phyloP scores from a whole-genome alignment of 2,797 vertebrate genomes.

The Oryzias sinensis region DNA sequence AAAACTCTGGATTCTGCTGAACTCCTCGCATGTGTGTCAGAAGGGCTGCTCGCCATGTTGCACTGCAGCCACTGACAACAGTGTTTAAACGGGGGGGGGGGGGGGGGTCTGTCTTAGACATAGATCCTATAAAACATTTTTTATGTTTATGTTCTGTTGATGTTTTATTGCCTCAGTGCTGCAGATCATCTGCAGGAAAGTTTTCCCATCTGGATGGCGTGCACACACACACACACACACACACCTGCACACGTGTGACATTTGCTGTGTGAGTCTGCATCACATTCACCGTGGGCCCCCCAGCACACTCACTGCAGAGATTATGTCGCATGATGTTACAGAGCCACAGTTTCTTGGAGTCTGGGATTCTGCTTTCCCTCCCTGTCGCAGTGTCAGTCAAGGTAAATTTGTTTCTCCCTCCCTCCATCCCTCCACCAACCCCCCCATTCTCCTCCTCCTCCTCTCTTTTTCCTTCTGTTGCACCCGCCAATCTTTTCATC shows the following conservation, averaged over 20 bases:
- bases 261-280: not conserved
- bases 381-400: conserved; percentile 74
- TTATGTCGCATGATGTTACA: conserved; percentile 61
- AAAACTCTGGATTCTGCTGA: no score
- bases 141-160: no score
- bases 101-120: not conserved
- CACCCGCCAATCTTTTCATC: conserved; percentile 34
- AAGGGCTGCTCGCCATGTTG: no score
- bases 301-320: conserved; percentile 57
- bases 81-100: not conserved
- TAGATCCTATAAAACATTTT: not conserved
- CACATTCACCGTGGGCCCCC: conserved; percentile 22
- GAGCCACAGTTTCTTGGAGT: conserved; percentile 56
- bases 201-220: no score
- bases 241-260: not conserved
- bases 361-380: conserved; percentile 58
- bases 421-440: not conserved
- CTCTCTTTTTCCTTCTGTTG: conserved; percentile 28
- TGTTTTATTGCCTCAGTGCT: no score
- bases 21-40: no score
- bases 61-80: no score
- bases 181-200: no score
- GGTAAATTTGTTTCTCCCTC: conserved; percentile 64
- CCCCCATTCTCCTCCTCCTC: conserved; percentile 1
- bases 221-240: not conserved